Conservation (phyloP, 2,888 invertebrate genomes). For the Crepidodera aurea region DNA sequence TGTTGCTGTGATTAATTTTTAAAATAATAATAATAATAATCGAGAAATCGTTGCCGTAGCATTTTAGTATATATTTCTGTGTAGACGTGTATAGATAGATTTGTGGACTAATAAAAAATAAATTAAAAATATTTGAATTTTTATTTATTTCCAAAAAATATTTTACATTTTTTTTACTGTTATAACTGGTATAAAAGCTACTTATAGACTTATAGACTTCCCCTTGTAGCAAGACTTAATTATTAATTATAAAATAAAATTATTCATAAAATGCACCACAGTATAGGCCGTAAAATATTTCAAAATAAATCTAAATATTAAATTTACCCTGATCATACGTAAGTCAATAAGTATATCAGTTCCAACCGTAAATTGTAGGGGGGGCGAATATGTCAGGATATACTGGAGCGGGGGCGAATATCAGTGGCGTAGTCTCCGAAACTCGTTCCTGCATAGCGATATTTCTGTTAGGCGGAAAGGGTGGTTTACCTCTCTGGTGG, state of each 20-base stretch:
- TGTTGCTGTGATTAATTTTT: conserved; percentile 63
- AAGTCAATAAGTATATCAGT: too few relatives aligned
- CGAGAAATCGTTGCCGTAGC: conserved; percentile 53
- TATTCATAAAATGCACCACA: too few relatives aligned
- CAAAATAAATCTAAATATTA: too few relatives aligned
- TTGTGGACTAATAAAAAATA: conserved; percentile 57
- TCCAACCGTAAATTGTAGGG: too few relatives aligned
- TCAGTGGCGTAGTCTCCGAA: conserved; percentile 12
- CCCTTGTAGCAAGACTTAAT: too few relatives aligned
- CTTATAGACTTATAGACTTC: neutral
- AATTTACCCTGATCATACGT: too few relatives aligned
- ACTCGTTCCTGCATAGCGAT: neutral
- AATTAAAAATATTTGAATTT: conserved; percentile 33
- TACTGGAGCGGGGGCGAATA: too few relatives aligned
- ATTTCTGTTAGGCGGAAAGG: conserved; percentile 67
- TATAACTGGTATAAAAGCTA: neutral
- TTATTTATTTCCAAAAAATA: conserved; percentile 8
- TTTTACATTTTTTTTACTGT: conserved; percentile 12
- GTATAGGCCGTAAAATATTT: too few relatives aligned
- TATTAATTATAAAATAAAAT: too few relatives aligned
- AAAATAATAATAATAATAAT: conserved; percentile 47
- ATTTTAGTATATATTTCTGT: conserved; percentile 54
- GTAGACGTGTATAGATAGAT: conserved; percentile 60
- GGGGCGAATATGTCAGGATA: conserved; percentile 11
- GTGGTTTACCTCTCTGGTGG: conserved; percentile 66